These are phyloP conservation scores for Passer domesticus DNA, from an alignment of 2,113 vertebrate species.

Conservation along the genomic window DNA sequence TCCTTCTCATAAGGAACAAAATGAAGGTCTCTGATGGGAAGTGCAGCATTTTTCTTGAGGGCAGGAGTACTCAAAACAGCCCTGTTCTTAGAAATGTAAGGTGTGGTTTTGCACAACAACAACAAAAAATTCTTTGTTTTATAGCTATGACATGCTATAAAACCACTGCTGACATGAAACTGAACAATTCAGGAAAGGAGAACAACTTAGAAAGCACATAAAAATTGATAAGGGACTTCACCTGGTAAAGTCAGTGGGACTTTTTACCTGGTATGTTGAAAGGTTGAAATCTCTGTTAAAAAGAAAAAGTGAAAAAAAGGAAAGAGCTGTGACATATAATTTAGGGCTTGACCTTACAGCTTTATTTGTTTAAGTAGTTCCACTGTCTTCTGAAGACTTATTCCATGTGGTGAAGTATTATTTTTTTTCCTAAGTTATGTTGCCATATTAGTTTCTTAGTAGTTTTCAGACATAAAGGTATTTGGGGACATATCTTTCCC, in stretches of 20 bases:
- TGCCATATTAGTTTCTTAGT: background rate
- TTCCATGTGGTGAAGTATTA: background rate
- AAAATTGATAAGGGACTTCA: background rate
- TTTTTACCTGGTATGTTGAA: background rate
- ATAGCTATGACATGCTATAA: background rate
- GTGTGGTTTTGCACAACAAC: background rate
- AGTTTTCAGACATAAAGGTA: background rate
- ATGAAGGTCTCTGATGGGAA: background rate
- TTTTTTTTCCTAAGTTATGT: background rate
- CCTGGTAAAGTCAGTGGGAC: background rate
- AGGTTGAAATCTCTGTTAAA: background rate
- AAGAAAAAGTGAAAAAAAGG: background rate
- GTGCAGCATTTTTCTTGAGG: background rate
- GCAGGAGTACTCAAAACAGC: background rate
- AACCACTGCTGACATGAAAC: background rate
- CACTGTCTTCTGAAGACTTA: background rate
- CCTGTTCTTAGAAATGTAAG: background rate
- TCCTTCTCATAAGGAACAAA: background rate
- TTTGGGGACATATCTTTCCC: background rate
- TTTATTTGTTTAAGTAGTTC: background rate
- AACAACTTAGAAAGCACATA: background rate
- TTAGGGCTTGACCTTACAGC: background rate
- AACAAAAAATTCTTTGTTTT: background rate
- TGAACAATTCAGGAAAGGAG: background rate
- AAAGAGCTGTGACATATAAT: background rate